phyloP scores from a whole-genome alignment of 2,113 vertebrate species.

The Corvus moneduloides region DNA sequence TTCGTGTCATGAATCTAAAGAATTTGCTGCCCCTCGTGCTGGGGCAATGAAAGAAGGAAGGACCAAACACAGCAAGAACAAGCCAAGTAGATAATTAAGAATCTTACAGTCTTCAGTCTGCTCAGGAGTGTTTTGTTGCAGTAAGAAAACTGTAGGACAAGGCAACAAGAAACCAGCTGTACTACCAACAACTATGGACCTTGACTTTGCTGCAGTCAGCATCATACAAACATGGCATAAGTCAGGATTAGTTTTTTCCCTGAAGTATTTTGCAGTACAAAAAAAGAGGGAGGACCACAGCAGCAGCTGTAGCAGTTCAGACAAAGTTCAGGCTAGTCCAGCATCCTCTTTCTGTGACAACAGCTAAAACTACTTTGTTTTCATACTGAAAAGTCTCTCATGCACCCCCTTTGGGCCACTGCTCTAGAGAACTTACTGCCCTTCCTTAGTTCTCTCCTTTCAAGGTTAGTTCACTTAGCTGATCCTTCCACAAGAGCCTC shows the following conservation, averaged over 20 bases:
- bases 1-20: not conserved
- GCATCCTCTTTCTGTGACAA: not conserved
- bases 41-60: not conserved
- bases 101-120: not conserved
- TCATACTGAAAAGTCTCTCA: not conserved
- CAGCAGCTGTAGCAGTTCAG: not conserved
- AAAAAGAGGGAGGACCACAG: not conserved
- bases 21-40: not conserved
- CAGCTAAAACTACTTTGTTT: not conserved
- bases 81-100: not conserved
- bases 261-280: not conserved
- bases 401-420: not conserved
- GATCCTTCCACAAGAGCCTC: not conserved
- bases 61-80: not conserved
- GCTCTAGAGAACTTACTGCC: not conserved
- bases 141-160: not conserved
- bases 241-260: not conserved
- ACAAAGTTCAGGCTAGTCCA: not conserved
- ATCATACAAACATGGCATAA: not conserved
- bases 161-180: not conserved
- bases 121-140: not conserved
- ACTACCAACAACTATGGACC: not conserved
- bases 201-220: not conserved
- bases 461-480: not conserved
- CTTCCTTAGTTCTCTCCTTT: not conserved